Conservation (phyloP, 2,113 vertebrate species). For the Gadus chalcogrammus region DNA sequence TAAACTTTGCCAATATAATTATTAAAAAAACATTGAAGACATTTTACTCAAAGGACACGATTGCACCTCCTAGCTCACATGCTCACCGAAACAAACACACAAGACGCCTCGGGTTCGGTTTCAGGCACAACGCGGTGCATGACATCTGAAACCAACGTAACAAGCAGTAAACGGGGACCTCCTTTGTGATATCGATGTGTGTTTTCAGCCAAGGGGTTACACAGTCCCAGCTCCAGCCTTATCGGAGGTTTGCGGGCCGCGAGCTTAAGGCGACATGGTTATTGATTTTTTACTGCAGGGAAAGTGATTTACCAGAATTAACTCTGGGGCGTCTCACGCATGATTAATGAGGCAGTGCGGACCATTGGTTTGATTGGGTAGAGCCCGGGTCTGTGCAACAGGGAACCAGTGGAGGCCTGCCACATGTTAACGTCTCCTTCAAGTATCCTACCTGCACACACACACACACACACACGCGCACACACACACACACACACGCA, state of each 20-base stretch:
- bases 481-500: neutral
- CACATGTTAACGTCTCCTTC: conserved; percentile 19
- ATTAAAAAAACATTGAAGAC: no score
- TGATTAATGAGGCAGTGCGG: conserved; percentile 42
- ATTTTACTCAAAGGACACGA: neutral
- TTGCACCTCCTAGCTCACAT: neutral
- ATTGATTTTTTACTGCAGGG: conserved; percentile 55
- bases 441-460: neutral
- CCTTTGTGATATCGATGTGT: conserved; percentile 41
- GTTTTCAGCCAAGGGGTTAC: neutral
- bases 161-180: conserved; percentile 35
- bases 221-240: conserved; percentile 27
- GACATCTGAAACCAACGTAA: conserved; percentile 13
- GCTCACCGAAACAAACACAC: conserved; percentile 19
- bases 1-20: no score
- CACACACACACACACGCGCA: conserved; percentile 5
- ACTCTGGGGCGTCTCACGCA: conserved; percentile 43
- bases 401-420: conserved; percentile 17
- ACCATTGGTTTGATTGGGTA: conserved; percentile 35
- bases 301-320: conserved; percentile 55
- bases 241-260: conserved; percentile 40
- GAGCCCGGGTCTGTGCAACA: conserved; percentile 25
- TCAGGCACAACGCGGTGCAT: conserved; percentile 18
- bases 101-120: conserved; percentile 14
- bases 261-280: conserved; percentile 28